Conservation (phyloP, 2,113 vertebrate species). For the Pristiophorus japonicus region DNA sequence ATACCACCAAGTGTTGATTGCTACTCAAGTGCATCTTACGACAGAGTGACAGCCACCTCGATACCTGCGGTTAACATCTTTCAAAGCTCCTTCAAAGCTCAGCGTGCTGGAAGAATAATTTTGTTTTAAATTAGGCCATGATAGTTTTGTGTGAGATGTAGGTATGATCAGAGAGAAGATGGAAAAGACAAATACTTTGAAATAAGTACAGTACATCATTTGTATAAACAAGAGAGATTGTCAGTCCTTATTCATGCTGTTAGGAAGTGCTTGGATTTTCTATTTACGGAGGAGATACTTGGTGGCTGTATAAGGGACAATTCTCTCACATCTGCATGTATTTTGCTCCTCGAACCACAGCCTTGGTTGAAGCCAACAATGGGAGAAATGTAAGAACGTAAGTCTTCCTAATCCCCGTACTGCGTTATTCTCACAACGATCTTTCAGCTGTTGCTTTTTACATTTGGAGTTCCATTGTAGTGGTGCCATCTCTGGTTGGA, state of each 20-base stretch:
- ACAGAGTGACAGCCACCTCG: neutral
- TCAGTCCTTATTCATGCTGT: neutral
- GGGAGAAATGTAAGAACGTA: neutral
- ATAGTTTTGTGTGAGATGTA: neutral
- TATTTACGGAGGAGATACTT: neutral
- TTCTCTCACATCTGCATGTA: neutral
- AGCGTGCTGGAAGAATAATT: constrained; percentile 20
- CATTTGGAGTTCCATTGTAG: neutral
- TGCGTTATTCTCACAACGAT: neutral
- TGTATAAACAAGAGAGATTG: neutral
- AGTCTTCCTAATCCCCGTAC: neutral
- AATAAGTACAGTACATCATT: neutral
- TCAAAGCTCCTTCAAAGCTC: constrained; percentile 24
- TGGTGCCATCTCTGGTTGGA: neutral
- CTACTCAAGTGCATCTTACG: neutral
- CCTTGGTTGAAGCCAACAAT: neutral
- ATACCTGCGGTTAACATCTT: constrained; percentile 24
- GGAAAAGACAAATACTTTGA: neutral
- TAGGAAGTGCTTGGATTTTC: neutral
- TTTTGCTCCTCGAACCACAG: neutral
- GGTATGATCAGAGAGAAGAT: neutral
- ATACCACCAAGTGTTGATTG: constrained; percentile 12
- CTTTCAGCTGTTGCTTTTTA: neutral
- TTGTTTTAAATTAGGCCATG: constrained; percentile 16
- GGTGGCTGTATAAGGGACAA: neutral